These are phyloP conservation scores for Megalops atlanticus DNA, from an alignment of 2,113 vertebrate genomes.

Conservation along the genomic window DNA sequence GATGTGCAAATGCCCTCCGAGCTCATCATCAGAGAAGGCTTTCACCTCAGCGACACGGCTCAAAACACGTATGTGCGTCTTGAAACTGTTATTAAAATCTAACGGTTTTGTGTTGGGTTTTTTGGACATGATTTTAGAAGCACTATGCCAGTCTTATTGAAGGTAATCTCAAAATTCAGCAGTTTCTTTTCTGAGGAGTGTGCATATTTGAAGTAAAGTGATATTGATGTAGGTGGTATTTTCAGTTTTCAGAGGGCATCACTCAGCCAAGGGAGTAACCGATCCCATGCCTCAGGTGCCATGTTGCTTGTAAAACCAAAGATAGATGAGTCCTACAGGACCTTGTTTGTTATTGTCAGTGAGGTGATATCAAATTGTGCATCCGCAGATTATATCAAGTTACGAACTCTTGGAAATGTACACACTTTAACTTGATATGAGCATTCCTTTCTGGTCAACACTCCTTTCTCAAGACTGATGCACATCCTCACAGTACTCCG, in stretches of 20 bases:
- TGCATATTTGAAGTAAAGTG: too few species aligned
- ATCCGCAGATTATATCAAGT: conserved; percentile 40
- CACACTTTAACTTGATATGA: conserved; percentile 41
- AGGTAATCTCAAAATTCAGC: background rate
- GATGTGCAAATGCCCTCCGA: background rate
- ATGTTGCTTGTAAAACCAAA: conserved; percentile 23
- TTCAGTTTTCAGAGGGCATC: conserved; percentile 7
- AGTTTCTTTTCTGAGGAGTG: background rate
- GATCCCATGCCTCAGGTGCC: conserved; percentile 14
- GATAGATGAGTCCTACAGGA: conserved; percentile 50
- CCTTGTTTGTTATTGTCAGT: conserved; percentile 44
- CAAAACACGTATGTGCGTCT: background rate
- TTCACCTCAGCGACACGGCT: conserved; percentile 7
- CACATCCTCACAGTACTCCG: too few species aligned
- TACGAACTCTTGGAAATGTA: conserved; percentile 40
- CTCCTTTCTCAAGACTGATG: conserved; percentile 40
- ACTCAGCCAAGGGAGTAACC: background rate
- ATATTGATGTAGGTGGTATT: too few species aligned
- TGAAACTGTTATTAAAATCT: background rate
- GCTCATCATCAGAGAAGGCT: background rate
- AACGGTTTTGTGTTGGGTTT: too few species aligned
- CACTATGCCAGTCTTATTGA: background rate
- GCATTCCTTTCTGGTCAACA: conserved; percentile 49
- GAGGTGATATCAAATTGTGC: conserved; percentile 49
- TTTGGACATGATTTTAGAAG: too few species aligned